Evolutionary conservation across 2,888 invertebrate species (phyloP).

Genomic region (Drosophila stalkeri): DNA sequence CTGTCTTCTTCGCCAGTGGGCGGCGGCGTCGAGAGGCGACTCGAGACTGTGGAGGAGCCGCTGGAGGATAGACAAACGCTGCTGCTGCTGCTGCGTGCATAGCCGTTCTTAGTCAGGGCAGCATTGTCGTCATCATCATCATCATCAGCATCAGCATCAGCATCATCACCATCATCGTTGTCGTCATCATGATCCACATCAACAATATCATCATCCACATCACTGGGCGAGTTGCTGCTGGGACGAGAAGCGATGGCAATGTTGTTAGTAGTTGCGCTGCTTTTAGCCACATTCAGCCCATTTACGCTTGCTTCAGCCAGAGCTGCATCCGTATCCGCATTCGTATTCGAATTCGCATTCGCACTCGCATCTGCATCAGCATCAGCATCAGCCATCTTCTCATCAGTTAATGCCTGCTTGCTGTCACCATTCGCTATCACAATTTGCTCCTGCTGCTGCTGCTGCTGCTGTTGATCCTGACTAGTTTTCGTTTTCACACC

Average conservation of each 20-base stretch:
- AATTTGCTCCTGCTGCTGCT: constrained; percentile 48
- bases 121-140: constrained; percentile 32
- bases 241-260: constrained; percentile 77
- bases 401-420: constrained; percentile 48
- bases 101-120: constrained; percentile 61
- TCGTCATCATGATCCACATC: constrained; percentile 39
- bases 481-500: constrained; percentile 79
- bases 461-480: constrained; percentile 56
- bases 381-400: constrained; percentile 28
- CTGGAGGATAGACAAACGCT: constrained; percentile 53
- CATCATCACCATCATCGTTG: constrained; percentile 31
- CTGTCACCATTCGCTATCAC: constrained; percentile 76
- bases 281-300: constrained; percentile 64
- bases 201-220: constrained; percentile 47
- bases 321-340: constrained; percentile 17
- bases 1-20: constrained; percentile 83
- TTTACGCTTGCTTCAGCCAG: constrained; percentile 66
- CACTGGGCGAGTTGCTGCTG: constrained; percentile 73
- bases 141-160: constrained; percentile 19
- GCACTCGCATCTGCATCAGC: constrained; percentile 11
- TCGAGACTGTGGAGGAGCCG: constrained; percentile 73
- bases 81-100: constrained; percentile 28
- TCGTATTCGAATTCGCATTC: constrained; percentile 9
- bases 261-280: constrained; percentile 69
- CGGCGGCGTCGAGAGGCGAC: constrained; percentile 82